These are phyloP conservation scores for Oscheius sp. DNA, from an alignment of 2,888 invertebrate species.

Conservation along the genomic window DNA sequence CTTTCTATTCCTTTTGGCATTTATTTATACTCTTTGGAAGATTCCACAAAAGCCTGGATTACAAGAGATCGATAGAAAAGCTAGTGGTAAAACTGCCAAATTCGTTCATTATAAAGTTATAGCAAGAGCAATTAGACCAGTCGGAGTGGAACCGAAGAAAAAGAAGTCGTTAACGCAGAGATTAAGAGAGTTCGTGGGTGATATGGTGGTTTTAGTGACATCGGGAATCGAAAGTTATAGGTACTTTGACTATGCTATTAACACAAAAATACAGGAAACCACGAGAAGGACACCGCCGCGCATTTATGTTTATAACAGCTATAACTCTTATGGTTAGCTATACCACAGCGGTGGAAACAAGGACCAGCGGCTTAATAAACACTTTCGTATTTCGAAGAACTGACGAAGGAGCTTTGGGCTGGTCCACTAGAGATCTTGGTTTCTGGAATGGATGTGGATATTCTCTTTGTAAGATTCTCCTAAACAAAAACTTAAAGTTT, in stretches of 20 bases:
- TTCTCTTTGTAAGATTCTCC: slow-evolving; percentile 36
- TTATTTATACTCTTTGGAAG: slow-evolving; percentile 44
- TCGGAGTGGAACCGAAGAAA: slow-evolving; percentile 21
- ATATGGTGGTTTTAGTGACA: neutral
- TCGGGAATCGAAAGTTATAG: slow-evolving; percentile 23
- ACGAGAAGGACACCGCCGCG: slow-evolving; percentile 50
- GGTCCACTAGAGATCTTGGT: slow-evolving; percentile 50
- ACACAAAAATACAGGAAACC: slow-evolving; percentile 13
- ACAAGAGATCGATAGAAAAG: slow-evolving; percentile 29
- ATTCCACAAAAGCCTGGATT: slow-evolving; percentile 48
- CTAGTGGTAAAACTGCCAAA: slow-evolving; percentile 10
- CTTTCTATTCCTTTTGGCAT: slow-evolving; percentile 47
- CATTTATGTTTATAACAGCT: slow-evolving; percentile 52
- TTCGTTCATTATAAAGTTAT: neutral
- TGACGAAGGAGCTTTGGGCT: slow-evolving; percentile 38
- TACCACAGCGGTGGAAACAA: slow-evolving; percentile 51
- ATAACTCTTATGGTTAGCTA: slow-evolving; percentile 47
- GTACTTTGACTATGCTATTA: neutral
- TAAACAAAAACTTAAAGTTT: neutral
- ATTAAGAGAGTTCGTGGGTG: slow-evolving; percentile 12
- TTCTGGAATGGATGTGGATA: slow-evolving; percentile 58
- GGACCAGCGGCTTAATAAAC: slow-evolving; percentile 46
- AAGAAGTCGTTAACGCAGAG: neutral
- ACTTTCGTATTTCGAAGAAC: slow-evolving; percentile 51
- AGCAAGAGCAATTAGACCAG: slow-evolving; percentile 23